Evolutionary conservation across 2,888 invertebrate species (phyloP).

Genomic region (Willowsia nigromaculata): DNA sequence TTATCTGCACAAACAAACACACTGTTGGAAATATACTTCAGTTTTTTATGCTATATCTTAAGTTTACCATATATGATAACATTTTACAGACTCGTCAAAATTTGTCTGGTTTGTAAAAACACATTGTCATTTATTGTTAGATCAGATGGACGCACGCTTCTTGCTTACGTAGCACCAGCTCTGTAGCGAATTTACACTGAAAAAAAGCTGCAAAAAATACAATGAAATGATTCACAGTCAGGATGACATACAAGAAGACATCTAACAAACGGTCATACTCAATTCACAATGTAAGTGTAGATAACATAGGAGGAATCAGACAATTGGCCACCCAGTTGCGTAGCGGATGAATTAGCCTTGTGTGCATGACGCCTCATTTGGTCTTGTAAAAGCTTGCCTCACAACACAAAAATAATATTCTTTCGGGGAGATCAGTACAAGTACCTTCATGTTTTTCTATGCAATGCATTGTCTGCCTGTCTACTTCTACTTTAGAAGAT

Average conservation of each 20-base stretch:
- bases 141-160: no score
- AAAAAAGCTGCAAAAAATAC: neutral
- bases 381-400: constrained; percentile 55
- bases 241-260: neutral
- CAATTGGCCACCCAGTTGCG: constrained; percentile 78
- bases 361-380: constrained; percentile 78
- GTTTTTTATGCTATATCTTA: no score
- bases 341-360: constrained; percentile 78
- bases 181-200: no score
- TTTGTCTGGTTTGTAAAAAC: no score
- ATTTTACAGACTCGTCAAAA: no score
- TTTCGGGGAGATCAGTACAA: neutral
- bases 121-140: no score
- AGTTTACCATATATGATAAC: no score
- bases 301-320: constrained; percentile 44
- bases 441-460: constrained; percentile 32
- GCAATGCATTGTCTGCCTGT: neutral
- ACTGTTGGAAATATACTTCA: no score
- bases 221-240: neutral
- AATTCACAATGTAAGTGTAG: neutral
- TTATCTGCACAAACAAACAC: no score
- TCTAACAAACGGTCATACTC: constrained; percentile 1
- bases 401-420: constrained; percentile 38
- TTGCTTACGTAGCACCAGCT: no score
- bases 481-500: constrained; percentile 23